A percentile compares a stretch with the other conserved stretches of the same genome.
These are phyloP conservation scores for Aphodius granarius DNA, from an alignment of 2,888 invertebrate genomes.

Conservation along the genomic window DNA sequence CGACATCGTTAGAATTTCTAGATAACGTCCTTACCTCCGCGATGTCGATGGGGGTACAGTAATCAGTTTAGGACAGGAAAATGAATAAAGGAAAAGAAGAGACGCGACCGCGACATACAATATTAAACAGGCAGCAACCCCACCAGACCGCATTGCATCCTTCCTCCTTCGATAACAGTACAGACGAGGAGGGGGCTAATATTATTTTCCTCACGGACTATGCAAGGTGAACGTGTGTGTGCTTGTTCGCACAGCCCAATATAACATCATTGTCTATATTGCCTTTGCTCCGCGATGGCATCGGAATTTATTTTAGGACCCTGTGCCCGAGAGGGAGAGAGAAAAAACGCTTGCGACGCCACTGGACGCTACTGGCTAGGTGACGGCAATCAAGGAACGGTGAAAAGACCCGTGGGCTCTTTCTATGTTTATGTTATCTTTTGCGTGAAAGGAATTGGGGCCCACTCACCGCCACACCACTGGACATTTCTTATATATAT, in stretches of 20 bases:
- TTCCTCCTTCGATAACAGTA: slow-evolving; percentile 2
- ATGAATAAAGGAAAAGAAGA: slow-evolving; percentile 43
- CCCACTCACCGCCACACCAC: not conserved
- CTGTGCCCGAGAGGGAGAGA: not conserved
- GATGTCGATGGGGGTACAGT: slow-evolving; percentile 36
- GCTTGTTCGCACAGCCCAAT: slow-evolving; percentile 42
- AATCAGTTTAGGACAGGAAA: slow-evolving; percentile 46
- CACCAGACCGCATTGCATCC: slow-evolving; percentile 12
- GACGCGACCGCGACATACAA: slow-evolving; percentile 39
- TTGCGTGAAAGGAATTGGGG: slow-evolving; percentile 28
- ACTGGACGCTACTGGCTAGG: slow-evolving; percentile 22
- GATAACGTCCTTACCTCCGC: slow-evolving; percentile 37
- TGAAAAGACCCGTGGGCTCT: slow-evolving; percentile 23
- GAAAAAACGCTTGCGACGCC: not conserved
- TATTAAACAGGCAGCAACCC: slow-evolving; percentile 40
- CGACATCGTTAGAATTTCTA: slow-evolving; percentile 30
- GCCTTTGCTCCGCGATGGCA: slow-evolving; percentile 42
- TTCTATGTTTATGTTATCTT: slow-evolving; percentile 27
- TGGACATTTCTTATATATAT: slow-evolving; percentile 5
- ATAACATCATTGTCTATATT: slow-evolving; percentile 49
- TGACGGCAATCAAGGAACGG: slow-evolving; percentile 32
- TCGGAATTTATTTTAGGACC: slow-evolving; percentile 42
- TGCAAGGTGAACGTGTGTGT: slow-evolving; percentile 41
- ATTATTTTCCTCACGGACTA: slow-evolving; percentile 49
- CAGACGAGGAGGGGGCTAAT: slow-evolving; percentile 37